These are phyloP conservation scores for Corythornis leucogaster DNA, from an alignment of 2,797 vertebrate genomes.

Conservation along the genomic window DNA sequence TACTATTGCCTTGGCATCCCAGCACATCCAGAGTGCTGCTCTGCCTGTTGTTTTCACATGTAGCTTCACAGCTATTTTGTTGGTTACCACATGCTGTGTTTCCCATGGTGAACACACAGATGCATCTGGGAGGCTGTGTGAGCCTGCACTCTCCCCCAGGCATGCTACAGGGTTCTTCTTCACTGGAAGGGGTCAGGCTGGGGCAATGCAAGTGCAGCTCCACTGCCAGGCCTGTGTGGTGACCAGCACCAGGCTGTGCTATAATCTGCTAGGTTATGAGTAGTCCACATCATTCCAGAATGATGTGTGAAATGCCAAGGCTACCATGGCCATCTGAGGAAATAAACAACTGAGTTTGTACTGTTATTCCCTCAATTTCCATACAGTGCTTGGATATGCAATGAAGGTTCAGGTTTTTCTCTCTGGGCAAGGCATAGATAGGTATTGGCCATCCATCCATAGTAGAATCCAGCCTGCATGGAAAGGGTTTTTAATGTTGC, in stretches of 20 bases:
- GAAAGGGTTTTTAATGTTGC: background rate
- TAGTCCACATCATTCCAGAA: background rate
- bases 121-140: background rate
- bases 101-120: background rate
- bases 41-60: background rate
- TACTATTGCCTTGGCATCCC: background rate
- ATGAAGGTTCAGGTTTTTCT: background rate
- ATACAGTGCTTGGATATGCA: background rate
- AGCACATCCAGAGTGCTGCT: background rate
- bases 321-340: background rate
- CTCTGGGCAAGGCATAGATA: background rate
- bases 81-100: background rate
- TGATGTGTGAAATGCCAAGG: background rate
- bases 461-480: background rate
- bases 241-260: background rate
- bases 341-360: background rate
- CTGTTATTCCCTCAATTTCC: background rate
- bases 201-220: background rate
- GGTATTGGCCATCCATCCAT: background rate
- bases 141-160: background rate
- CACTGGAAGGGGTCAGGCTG: background rate
- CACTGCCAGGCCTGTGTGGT: background rate
- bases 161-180: background rate
- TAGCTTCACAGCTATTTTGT: background rate
- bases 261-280: background rate